Base-by-base conservation (phyloP, 2,888 invertebrate genomes). In the Pandemis corylana region DNA sequence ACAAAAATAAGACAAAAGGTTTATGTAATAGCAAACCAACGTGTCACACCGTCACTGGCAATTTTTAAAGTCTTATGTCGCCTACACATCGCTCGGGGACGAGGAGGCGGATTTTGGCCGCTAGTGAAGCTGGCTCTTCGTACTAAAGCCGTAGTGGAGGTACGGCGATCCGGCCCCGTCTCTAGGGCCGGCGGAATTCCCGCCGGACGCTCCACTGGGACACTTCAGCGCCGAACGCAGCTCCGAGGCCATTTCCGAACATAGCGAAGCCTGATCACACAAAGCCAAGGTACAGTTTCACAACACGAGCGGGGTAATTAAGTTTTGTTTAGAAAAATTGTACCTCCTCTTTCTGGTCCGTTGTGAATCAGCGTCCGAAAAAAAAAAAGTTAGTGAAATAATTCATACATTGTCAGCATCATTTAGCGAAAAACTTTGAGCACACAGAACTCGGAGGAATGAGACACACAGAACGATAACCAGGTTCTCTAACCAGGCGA, bases 221-320 rank as follows among this genome's bases (percentile, higher is more conserved):
- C 96, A 96, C 86, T 96, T 96, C 82, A 97, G 89, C 77, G 96
- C 96, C 80, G 96, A 96, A 79, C 96, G 95, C 80, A 97, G 94
- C 89, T 97, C 97, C 76, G 96, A 95, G 77, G 96, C 96, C 96
- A 97, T 96, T 93, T 96, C 96, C 81, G 96, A 95, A 89, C 96
- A 96, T 81, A 97, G 94, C 73, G 96, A 96, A 77, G 96, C 96
- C 97, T 97, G 94, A 76, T 77, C 78, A 80, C 79, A 83, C 78
- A 83, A 82, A 80, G 76, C 77, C 79, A 75, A 78, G 74, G 71
- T 72, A 72, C 68, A 69, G 76, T 79, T 77, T 77, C 76, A 78
- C 78, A 74, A 78, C 72, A 74, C 76, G 76, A 44, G 68, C 67
- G 72, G 67, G 59, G 62, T 71, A 67, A 63, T 75, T 73, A 77